Evolutionary conservation across 37 sponge, comb jelly and placozoan genomes (phyloP).

Genomic region (Crambe crambe): DNA sequence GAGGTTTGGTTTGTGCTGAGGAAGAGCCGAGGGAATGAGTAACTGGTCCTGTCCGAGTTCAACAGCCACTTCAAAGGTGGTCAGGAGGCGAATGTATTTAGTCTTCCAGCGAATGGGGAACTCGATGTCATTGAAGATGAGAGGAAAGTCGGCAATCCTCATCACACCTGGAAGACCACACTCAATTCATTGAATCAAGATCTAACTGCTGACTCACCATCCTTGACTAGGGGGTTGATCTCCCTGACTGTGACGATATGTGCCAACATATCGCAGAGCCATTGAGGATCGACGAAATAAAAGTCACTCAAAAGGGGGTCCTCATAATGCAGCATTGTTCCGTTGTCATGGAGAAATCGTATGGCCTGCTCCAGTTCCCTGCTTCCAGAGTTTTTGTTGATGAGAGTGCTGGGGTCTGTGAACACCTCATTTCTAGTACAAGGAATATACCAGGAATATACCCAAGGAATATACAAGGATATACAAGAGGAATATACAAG

Average conservation of each 20-base stretch:
- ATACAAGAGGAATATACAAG: neutral
- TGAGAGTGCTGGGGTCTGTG: constrained; percentile 41
- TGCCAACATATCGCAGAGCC: constrained; percentile 86
- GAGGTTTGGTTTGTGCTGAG: constrained; percentile 42
- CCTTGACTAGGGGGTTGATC: constrained; percentile 73
- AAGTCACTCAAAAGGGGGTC: constrained; percentile 80
- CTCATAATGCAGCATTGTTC: constrained; percentile 83
- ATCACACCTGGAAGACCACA: constrained; percentile 52
- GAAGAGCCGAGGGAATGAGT: constrained; percentile 82
- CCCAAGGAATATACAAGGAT: neutral
- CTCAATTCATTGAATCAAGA: neutral
- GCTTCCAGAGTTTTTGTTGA: constrained; percentile 47
- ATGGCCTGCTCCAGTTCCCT: constrained; percentile 86
- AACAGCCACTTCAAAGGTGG: constrained; percentile 89
- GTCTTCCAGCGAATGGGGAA: constrained; percentile 82
- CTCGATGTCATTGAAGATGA: constrained; percentile 74
- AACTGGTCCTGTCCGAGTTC: constrained; percentile 67
- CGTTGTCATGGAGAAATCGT: constrained; percentile 87
- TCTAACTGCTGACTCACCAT: constrained; percentile 35
- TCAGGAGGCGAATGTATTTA: constrained; percentile 83
- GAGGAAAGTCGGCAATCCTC: constrained; percentile 64
- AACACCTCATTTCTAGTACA: constrained; percentile 58
- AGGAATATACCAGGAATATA: neutral
- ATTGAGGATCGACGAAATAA: constrained; percentile 94
- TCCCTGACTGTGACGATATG: constrained; percentile 81